phyloP scores from a whole-genome alignment of 2,113 vertebrate species.

The Galemys pyrenaicus region DNA sequence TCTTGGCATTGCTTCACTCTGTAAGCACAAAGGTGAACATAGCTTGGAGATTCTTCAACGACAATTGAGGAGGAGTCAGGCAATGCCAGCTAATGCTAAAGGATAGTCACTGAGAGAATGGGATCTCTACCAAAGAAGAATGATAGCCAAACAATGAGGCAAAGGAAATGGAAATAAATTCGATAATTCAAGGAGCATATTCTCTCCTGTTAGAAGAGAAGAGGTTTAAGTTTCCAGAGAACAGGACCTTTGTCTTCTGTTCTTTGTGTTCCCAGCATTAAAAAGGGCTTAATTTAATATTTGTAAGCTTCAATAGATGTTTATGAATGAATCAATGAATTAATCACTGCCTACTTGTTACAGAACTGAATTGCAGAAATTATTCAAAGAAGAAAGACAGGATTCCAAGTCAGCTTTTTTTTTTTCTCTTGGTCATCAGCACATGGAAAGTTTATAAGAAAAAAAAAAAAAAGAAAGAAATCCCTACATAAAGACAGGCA shows the following conservation, averaged over 20 bases:
- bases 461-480: too few species aligned
- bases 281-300: neutral
- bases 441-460: too few species aligned
- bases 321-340: neutral
- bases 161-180: constrained; percentile 5
- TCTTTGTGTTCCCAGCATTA: neutral
- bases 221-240: neutral
- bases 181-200: neutral
- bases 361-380: neutral
- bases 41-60: neutral
- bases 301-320: neutral
- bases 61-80: neutral
- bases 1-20: neutral
- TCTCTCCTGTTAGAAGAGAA: neutral
- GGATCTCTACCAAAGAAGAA: neutral
- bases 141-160: neutral
- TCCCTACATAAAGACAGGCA: too few species aligned
- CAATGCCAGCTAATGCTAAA: neutral
- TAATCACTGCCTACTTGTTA: neutral
- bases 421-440: too few species aligned
- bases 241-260: neutral
- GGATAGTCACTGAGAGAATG: neutral
- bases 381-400: constrained; percentile 7
- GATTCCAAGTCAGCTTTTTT: neutral
- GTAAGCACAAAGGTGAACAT: neutral